Base-by-base conservation (phyloP, 2,797 vertebrate species). In the Telmatherina bonti region DNA sequence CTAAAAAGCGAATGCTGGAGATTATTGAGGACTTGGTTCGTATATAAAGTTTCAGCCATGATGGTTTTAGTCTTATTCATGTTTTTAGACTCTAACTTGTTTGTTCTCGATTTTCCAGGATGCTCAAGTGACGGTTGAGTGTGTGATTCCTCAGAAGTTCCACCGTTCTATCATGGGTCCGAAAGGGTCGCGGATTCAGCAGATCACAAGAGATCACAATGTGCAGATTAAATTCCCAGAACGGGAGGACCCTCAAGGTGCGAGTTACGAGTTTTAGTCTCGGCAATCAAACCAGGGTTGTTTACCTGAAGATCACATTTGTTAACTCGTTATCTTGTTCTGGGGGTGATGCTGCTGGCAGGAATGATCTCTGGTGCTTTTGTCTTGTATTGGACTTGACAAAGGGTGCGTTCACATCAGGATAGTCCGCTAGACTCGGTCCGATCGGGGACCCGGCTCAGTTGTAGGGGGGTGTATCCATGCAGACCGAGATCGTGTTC, bases 171-270 rank as follows among this genome's bases (percentile, higher is more conserved):
- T 99, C 82, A 99, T 99, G 98, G 98, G 98, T 67, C 96, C 97
- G 11, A 99, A 99, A 88, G 98, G 98, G 62, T 96, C 96, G 67
- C 91, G 96, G 7, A 98, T 99, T 85, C 98, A 99, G 93, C 97
- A 98, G 93, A 98, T 99, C 82, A 99, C 98, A 47, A 94, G 97
- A 67, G 98, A 99, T 88, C 95, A 96, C 56, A 94, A 86, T 4
- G 98, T 99, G 58, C 98, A 97, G 83, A 99, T 99, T 58, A 99
- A 99, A 83, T 99, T 99, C 87, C 98, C 98, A 35, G 97, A 99
- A 76, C 94, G 97, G n/a, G 98, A 99, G 83, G 98, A 99, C 62
- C 94, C 89, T 67, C 89, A 92, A 89, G 90, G 91, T 93, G 73
- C 83, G 41, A 4, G 0, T 26, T 3, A 2, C 10, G 1, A 52